Evolutionary conservation across 2,113 vertebrate species (phyloP).

Genomic region (Sula dactylatra): DNA sequence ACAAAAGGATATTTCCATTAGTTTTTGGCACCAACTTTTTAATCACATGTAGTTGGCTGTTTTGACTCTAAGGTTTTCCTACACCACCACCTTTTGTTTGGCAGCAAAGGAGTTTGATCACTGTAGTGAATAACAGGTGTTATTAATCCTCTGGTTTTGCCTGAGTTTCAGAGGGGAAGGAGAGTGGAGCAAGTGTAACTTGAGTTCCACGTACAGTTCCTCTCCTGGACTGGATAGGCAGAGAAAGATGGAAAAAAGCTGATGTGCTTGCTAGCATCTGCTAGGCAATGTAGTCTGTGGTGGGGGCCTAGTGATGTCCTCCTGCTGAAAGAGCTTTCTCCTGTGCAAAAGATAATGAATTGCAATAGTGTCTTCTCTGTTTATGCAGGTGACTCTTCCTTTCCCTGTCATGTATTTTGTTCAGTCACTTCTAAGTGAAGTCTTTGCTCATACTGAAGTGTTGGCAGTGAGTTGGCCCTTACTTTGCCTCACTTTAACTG

Average conservation of each 20-base stretch:
- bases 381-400: not conserved
- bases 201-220: not conserved
- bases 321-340: not conserved
- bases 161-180: not conserved
- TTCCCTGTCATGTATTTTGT: fast-evolving
- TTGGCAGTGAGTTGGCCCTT: not conserved
- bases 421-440: not conserved
- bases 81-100: not conserved
- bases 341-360: not conserved
- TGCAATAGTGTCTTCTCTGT: no score
- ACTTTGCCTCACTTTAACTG: not conserved
- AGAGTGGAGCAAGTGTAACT: not conserved
- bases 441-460: no score
- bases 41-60: fast-evolving
- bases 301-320: not conserved
- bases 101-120: not conserved
- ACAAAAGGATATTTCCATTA: not conserved
- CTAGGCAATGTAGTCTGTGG: not conserved
- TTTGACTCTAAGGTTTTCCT: not conserved
- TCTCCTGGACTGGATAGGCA: not conserved
- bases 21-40: not conserved
- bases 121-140: not conserved
- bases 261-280: no score
- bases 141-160: not conserved
- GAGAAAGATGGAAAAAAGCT: not conserved